A percentile compares a stretch with the other conserved stretches of the same genome.
phyloP scores from a whole-genome alignment of 2,797 vertebrate genomes.

The Periophthalmus magnuspinnatus region DNA sequence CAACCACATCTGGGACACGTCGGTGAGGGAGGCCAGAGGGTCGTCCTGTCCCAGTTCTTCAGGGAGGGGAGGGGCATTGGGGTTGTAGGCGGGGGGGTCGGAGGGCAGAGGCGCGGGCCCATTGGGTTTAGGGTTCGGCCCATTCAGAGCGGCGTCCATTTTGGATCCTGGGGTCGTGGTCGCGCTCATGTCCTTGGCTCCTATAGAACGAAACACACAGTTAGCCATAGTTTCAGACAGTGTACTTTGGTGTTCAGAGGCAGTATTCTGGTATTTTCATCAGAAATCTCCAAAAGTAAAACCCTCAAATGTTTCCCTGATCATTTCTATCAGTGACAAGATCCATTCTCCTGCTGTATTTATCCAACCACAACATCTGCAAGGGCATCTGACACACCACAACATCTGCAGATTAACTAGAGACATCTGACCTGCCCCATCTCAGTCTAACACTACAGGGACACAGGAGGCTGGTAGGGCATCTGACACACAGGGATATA shows the following conservation, averaged over 20 bases:
- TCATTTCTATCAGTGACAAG: no score
- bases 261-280: no score
- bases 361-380: no score
- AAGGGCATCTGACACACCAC: no score
- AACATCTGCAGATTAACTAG: no score
- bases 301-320: no score
- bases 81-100: constrained; percentile 1
- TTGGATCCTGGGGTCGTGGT: constrained; percentile 20
- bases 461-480: no score
- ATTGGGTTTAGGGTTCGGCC: constrained; percentile 21
- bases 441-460: no score
- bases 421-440: no score
- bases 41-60: constrained; percentile 47
- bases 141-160: constrained; percentile 47
- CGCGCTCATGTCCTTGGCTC: constrained; percentile 48
- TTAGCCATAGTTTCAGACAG: constrained; percentile 11
- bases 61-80: constrained; percentile 21
- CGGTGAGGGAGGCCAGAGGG: constrained; percentile 67
- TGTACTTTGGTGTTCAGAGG: background rate
- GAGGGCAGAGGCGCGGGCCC: constrained; percentile 19
- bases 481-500: no score
- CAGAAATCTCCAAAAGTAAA: no score
- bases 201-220: constrained; percentile 30
- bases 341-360: no score
- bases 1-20: constrained; percentile 82